Evolutionary conservation across 2,888 invertebrate genomes (phyloP).

Genomic region (Trachelus tabidus): DNA sequence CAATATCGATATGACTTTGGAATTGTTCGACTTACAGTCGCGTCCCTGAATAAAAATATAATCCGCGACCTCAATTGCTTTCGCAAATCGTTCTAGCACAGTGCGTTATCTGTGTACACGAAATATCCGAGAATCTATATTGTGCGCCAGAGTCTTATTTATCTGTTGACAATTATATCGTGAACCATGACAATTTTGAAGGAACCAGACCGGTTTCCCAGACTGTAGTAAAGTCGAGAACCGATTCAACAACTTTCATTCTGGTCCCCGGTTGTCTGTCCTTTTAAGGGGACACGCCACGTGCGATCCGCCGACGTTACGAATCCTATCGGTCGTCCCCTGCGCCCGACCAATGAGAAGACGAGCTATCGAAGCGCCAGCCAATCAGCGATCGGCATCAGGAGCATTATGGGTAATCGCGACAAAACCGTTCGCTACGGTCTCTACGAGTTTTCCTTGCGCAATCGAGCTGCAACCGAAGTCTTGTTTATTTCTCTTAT

Average conservation of each 20-base stretch:
- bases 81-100: background rate
- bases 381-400: background rate
- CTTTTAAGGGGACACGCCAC: constrained; percentile 41
- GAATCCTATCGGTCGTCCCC: background rate
- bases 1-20: background rate
- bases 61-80: background rate
- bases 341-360: background rate
- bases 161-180: background rate
- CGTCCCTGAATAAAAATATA: background rate
- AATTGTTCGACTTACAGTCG: background rate
- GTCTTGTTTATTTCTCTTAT: constrained; percentile 1
- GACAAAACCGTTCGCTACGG: background rate
- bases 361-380: background rate
- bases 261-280: constrained; percentile 29
- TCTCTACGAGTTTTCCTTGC: background rate
- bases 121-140: background rate
- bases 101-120: background rate
- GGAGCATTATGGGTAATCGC: background rate
- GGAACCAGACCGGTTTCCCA: background rate
- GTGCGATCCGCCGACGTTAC: constrained; percentile 10
- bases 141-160: background rate
- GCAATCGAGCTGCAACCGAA: background rate
- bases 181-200: background rate
- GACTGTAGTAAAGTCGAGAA: background rate
- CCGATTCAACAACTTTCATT: constrained; percentile 32